Conservation (phyloP, 2,113 vertebrate species). For the Oreochromis aureus region DNA sequence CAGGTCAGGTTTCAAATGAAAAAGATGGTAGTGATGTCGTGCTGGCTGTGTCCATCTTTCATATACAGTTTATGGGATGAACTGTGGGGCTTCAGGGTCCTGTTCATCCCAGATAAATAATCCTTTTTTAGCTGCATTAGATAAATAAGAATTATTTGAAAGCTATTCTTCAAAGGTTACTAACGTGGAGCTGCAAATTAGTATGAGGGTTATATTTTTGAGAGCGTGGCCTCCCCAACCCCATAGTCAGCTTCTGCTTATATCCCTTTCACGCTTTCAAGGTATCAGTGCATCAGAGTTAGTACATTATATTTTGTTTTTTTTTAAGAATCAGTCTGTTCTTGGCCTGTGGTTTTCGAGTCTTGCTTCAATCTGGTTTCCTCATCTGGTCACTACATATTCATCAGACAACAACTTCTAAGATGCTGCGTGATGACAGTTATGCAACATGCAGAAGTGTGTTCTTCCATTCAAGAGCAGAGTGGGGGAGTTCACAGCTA, state of each 20-base stretch:
- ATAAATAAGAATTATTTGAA: neutral
- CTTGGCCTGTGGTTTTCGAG: neutral
- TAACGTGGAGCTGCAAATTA: accelerated
- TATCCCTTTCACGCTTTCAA: neutral
- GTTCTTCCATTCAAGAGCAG: slow-evolving; percentile 17
- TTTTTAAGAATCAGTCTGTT: neutral
- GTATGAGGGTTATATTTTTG: neutral
- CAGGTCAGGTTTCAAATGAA: neutral
- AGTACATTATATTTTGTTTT: accelerated
- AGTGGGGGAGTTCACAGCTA: neutral
- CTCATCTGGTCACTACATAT: neutral
- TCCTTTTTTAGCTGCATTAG: neutral
- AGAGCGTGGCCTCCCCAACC: neutral
- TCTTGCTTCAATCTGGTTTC: neutral
- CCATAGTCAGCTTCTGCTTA: neutral
- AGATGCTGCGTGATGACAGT: slow-evolving; percentile 11
- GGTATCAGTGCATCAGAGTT: neutral
- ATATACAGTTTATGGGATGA: neutral
- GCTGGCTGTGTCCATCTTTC: accelerated
- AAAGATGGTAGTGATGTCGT: neutral
- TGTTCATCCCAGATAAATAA: neutral
- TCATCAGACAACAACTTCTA: neutral
- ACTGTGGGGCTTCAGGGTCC: accelerated
- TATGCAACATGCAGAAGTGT: slow-evolving; percentile 33
- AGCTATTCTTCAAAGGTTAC: neutral